A percentile compares a stretch with the other conserved stretches of the same genome.
Evolutionary conservation across 1,140 invertebrate genomes (phyloP).

Genomic region (Nilaparvata lugens): DNA sequence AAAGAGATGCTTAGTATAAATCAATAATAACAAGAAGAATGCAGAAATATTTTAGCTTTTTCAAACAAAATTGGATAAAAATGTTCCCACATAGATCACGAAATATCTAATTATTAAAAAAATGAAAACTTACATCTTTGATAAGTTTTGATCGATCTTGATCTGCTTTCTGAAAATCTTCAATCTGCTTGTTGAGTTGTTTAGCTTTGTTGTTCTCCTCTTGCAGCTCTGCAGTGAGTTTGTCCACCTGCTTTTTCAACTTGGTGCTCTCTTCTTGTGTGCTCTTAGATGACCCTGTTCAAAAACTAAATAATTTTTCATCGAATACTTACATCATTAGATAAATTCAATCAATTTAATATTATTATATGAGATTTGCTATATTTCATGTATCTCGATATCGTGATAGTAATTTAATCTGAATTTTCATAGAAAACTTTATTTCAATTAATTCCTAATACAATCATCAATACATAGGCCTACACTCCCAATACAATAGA

Average conservation of each 20-base stretch:
- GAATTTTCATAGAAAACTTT: too few species aligned
- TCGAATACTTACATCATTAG: background rate
- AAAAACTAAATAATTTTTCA: constrained; percentile 1
- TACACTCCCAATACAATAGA: too few species aligned
- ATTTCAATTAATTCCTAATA: too few species aligned
- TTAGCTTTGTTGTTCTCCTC: constrained; percentile 15
- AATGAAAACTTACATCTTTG: constrained; percentile 17
- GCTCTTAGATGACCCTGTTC: constrained; percentile 3
- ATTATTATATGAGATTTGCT: background rate
- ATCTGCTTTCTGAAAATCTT: constrained; percentile 12
- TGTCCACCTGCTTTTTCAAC: constrained; percentile 18
- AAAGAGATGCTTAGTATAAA: background rate
- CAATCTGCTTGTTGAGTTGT: constrained; percentile 20
- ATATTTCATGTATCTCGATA: too few species aligned
- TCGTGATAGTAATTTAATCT: too few species aligned
- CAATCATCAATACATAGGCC: too few species aligned
- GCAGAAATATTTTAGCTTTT: too few species aligned
- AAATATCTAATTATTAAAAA: too few species aligned
- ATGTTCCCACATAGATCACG: too few species aligned
- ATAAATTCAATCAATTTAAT: background rate
- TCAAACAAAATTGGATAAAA: too few species aligned
- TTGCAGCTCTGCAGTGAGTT: constrained; percentile 14
- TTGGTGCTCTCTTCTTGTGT: constrained; percentile 14
- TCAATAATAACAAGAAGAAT: background rate
- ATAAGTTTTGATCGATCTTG: constrained; percentile 18